Conservation (phyloP, 1,140 invertebrate species). For the Papilio glaucus region DNA sequence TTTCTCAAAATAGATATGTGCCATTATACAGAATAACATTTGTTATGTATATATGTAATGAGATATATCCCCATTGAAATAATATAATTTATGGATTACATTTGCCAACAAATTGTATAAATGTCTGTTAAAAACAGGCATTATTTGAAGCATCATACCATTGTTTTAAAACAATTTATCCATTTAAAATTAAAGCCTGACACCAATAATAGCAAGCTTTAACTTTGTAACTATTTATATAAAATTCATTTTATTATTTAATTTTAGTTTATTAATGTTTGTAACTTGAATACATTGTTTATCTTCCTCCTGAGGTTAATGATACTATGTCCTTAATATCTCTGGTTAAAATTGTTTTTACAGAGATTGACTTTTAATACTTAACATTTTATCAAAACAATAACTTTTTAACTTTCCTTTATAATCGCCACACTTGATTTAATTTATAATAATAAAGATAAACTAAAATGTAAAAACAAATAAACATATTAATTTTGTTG, state of each 20-base stretch:
- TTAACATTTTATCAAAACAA: constrained; percentile 21
- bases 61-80: not conserved
- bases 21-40: constrained; percentile 50
- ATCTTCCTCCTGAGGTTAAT: constrained; percentile 55
- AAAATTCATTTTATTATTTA: constrained; percentile 38
- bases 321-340: constrained; percentile 8
- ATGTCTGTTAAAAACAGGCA: constrained; percentile 23
- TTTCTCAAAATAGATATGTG: constrained; percentile 57
- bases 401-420: not conserved
- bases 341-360: constrained; percentile 5
- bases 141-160: constrained; percentile 35
- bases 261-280: constrained; percentile 36
- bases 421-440: not conserved
- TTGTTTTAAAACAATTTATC: constrained; percentile 13
- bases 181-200: not conserved
- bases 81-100: constrained; percentile 1
- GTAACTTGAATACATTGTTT: constrained; percentile 28
- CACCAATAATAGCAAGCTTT: constrained; percentile 42
- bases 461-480: not conserved
- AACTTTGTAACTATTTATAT: constrained; percentile 33
- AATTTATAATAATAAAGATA: not conserved
- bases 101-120: constrained; percentile 28
- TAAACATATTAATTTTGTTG: not conserved
- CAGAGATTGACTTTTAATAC: constrained; percentile 1
- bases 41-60: constrained; percentile 24